phyloP scores from a whole-genome alignment of 1,140 invertebrate species.

The Trachymyrmex septentrionalis region DNA sequence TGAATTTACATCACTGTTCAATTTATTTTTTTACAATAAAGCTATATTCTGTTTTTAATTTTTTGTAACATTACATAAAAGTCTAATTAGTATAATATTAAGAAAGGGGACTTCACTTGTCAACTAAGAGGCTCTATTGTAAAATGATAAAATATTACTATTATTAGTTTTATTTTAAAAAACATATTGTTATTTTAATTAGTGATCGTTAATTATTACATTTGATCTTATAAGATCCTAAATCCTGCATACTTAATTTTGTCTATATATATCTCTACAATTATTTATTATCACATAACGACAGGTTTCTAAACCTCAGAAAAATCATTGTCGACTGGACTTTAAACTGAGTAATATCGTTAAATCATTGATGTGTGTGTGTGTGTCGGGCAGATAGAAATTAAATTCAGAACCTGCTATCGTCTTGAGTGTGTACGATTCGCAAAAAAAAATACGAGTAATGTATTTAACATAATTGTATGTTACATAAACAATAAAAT shows the following conservation, averaged over 20 bases:
- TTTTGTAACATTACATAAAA: too few species aligned
- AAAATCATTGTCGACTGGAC: background rate
- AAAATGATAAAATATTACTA: background rate
- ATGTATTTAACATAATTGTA: too few species aligned
- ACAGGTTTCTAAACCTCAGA: background rate
- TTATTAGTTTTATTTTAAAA: background rate
- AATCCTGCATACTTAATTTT: background rate
- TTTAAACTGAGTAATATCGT: background rate
- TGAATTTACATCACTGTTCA: too few species aligned
- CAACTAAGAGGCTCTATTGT: too few species aligned
- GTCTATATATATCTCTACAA: background rate
- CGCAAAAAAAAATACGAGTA: slow-evolving; percentile 6
- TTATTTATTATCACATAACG: slow-evolving; percentile 1
- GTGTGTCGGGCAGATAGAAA: background rate
- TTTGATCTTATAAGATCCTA: background rate
- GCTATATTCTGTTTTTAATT: too few species aligned
- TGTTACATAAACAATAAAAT: background rate
- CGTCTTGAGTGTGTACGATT: background rate
- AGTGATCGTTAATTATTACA: background rate
- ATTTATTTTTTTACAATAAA: too few species aligned
- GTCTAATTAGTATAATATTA: too few species aligned
- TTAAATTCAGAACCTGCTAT: background rate
- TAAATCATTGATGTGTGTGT: background rate
- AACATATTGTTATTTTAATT: background rate
- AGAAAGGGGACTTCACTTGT: too few species aligned